These are phyloP conservation scores for Himantopus leucocephalus DNA, from an alignment of 2,113 vertebrate genomes.

Conservation along the genomic window DNA sequence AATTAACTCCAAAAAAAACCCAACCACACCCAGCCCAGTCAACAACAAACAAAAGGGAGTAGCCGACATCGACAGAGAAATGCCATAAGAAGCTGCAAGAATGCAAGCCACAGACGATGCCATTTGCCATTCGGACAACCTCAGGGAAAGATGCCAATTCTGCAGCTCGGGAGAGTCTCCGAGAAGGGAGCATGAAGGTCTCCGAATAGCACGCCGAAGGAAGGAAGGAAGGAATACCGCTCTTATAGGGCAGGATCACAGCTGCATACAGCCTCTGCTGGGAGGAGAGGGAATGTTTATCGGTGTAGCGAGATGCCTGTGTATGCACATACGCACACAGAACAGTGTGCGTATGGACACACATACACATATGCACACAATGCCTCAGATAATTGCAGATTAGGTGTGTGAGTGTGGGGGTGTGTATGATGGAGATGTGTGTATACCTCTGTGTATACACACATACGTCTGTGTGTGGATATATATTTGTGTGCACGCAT, in stretches of 20 bases:
- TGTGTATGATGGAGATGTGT: background rate
- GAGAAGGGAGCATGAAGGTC: constrained; percentile 45
- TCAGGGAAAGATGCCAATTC: constrained; percentile 71
- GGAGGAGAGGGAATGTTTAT: constrained; percentile 69
- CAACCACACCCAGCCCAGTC: constrained; percentile 69
- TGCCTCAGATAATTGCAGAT: background rate
- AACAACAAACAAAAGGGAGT: constrained; percentile 80
- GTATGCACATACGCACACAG: constrained; percentile 36
- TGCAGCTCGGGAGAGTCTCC: constrained; percentile 49
- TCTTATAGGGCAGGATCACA: constrained; percentile 46
- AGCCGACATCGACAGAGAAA: constrained; percentile 69
- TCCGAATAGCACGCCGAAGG: constrained; percentile 25
- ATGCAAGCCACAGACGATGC: constrained; percentile 61
- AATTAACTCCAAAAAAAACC: constrained; percentile 71
- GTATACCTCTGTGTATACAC: background rate
- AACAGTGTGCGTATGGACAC: constrained; percentile 16
- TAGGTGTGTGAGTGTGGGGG: background rate
- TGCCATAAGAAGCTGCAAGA: constrained; percentile 69
- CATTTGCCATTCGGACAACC: constrained; percentile 69
- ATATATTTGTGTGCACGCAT: background rate
- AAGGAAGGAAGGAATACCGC: constrained; percentile 47
- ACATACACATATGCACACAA: background rate
- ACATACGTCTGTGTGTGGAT: background rate
- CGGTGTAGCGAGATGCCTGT: constrained; percentile 39
- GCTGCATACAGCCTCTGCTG: constrained; percentile 71